A percentile compares a stretch with the other conserved stretches of the same genome.
These are phyloP conservation scores for Enteromius afrohamiltoni DNA, from an alignment of 2,797 vertebrate species.

Conservation along the genomic window DNA sequence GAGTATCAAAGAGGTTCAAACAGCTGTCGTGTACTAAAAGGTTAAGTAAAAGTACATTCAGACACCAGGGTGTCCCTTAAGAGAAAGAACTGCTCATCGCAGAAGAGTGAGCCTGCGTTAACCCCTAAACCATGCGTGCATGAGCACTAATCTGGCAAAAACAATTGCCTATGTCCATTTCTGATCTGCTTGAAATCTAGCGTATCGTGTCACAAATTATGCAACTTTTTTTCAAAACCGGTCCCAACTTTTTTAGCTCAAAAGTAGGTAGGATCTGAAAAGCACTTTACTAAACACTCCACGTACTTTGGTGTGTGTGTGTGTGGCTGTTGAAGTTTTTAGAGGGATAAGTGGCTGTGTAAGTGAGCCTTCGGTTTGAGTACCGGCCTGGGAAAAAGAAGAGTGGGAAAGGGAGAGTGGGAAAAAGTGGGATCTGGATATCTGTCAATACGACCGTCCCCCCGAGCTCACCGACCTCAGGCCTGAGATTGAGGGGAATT, in stretches of 20 bases:
- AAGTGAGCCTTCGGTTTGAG: slow-evolving; percentile 35
- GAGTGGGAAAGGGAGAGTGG: slow-evolving; percentile 44
- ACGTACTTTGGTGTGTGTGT: neutral
- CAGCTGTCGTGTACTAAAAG: slow-evolving; percentile 74
- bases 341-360: slow-evolving; percentile 47
- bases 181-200: neutral
- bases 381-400: slow-evolving; percentile 42
- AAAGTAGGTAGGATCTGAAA: slow-evolving; percentile 10
- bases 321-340: slow-evolving; percentile 2
- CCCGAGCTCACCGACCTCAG: slow-evolving; percentile 64
- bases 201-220: neutral
- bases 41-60: slow-evolving; percentile 68
- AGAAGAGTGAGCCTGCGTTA: slow-evolving; percentile 10
- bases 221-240: neutral
- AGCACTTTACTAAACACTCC: neutral
- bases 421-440: slow-evolving; percentile 58
- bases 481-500: slow-evolving; percentile 68
- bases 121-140: neutral
- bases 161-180: neutral
- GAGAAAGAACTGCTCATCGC: slow-evolving; percentile 19
- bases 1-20: slow-evolving; percentile 63
- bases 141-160: neutral
- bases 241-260: neutral
- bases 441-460: slow-evolving; percentile 64
- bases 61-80: slow-evolving; percentile 59